Evolutionary conservation across 2,113 vertebrate species (phyloP).

Genomic region (Podarcis muralis): DNA sequence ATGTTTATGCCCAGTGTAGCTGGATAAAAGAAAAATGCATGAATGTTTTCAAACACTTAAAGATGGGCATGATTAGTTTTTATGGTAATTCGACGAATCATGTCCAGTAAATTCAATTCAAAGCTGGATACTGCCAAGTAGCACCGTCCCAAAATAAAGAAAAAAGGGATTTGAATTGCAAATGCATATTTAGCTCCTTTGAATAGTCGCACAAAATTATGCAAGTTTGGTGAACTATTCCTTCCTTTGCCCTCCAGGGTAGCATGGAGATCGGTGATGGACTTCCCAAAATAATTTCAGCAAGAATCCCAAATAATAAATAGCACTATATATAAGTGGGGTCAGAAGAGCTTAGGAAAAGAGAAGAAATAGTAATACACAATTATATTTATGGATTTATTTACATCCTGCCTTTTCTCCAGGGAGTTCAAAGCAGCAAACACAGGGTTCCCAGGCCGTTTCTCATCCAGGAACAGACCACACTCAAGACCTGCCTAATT

Average conservation of each 20-base stretch:
- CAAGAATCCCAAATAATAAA: background rate
- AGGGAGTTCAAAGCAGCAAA: background rate
- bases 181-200: background rate
- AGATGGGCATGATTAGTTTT: background rate
- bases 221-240: background rate
- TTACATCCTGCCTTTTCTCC: background rate
- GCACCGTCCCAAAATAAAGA: background rate
- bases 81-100: background rate
- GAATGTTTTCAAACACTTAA: background rate
- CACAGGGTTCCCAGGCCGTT: background rate
- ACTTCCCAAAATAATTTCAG: background rate
- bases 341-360: background rate
- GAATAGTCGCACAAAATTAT: background rate
- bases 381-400: background rate
- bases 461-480: background rate
- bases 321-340: background rate
- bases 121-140: background rate
- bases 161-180: background rate
- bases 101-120: background rate
- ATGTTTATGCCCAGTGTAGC: background rate
- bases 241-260: background rate
- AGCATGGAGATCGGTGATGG: background rate
- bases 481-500: background rate
- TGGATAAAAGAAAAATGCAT: background rate
- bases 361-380: background rate